These are phyloP conservation scores for Uropetala carovei DNA, from an alignment of 2,888 invertebrate species.

Conservation along the genomic window DNA sequence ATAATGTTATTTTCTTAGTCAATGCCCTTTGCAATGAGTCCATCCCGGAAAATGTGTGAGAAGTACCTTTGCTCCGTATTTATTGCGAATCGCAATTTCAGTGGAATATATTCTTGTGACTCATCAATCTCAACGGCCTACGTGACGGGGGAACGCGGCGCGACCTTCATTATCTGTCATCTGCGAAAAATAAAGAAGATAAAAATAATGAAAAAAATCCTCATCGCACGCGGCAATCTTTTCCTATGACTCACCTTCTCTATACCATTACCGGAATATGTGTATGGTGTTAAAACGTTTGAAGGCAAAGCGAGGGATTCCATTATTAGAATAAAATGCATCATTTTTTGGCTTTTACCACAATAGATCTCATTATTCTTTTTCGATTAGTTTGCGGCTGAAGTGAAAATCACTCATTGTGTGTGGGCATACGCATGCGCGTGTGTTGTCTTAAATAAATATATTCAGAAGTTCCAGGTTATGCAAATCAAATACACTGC, in stretches of 20 bases:
- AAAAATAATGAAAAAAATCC: not conserved
- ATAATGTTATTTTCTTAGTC: too few species aligned
- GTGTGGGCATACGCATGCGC: too few species aligned
- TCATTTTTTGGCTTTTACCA: too few species aligned
- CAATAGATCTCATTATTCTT: too few species aligned
- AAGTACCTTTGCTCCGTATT: not conserved
- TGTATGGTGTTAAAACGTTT: not conserved
- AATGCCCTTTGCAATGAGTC: not conserved
- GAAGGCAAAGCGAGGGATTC: too few species aligned
- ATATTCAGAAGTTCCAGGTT: too few species aligned
- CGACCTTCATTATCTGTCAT: slow-evolving; percentile 2
- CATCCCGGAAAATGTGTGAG: not conserved
- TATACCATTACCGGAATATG: not conserved
- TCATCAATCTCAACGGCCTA: not conserved
- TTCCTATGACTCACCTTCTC: not conserved
- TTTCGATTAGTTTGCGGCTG: too few species aligned
- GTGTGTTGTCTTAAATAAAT: too few species aligned
- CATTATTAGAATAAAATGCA: too few species aligned
- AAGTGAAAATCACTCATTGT: too few species aligned
- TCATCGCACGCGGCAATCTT: not conserved
- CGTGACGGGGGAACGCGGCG: not conserved
- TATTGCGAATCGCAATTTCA: not conserved
- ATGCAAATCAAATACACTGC: too few species aligned
- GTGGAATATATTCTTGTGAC: not conserved
- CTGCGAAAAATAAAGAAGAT: not conserved